These are phyloP conservation scores for Dasyornis broadbenti DNA, from an alignment of 2,113 vertebrate genomes.

Conservation along the genomic window DNA sequence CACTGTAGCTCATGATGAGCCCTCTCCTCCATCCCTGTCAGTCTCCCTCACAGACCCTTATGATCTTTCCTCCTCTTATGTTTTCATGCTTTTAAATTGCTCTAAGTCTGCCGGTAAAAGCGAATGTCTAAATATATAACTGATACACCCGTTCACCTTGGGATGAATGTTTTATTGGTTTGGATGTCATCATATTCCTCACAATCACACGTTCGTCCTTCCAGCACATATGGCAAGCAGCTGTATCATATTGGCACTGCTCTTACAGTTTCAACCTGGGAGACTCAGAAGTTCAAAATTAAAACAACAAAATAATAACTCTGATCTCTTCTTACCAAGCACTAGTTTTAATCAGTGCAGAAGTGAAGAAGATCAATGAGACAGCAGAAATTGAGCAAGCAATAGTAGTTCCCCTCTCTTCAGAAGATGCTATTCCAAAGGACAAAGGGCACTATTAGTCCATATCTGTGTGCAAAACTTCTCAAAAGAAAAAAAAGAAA, in stretches of 20 bases:
- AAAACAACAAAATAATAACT: background rate
- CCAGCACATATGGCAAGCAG: slow-evolving; percentile 42
- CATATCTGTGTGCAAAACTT: background rate
- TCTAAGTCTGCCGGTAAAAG: background rate
- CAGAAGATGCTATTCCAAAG: background rate
- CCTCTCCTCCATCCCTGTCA: slow-evolving; percentile 2
- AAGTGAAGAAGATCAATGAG: background rate
- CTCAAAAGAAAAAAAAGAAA: background rate
- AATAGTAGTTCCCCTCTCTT: background rate
- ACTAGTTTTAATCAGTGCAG: background rate
- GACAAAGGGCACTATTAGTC: background rate
- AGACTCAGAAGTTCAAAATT: background rate
- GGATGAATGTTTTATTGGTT: slow-evolving; percentile 37
- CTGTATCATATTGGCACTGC: background rate
- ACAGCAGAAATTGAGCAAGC: background rate
- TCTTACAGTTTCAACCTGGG: background rate
- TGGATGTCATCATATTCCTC: slow-evolving; percentile 34
- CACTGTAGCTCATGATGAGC: background rate
- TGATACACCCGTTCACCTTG: slow-evolving; percentile 54
- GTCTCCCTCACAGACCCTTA: background rate
- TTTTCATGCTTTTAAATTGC: slow-evolving; percentile 22
- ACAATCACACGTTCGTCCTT: slow-evolving; percentile 1
- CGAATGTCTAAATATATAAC: slow-evolving; percentile 37
- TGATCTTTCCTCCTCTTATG: background rate
- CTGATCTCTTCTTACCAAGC: background rate